Evolutionary conservation across 1,140 invertebrate genomes (phyloP), one percentile per base, ranked within the genome.

Genomic region (Spodoptera litura): DNA sequence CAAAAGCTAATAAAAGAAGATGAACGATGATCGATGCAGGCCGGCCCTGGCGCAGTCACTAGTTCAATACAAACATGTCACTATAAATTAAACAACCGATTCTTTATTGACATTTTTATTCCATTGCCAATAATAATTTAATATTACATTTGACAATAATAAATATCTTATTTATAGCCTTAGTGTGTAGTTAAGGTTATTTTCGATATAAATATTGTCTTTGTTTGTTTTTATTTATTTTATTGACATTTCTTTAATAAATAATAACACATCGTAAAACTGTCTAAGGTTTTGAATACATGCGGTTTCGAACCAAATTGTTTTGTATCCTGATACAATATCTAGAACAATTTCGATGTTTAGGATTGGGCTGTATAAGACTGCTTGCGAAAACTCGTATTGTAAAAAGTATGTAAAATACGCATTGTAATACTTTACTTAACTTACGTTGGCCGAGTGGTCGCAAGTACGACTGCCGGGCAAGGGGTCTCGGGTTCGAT

Each of bases 31-130:
- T 64, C 31, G 61, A 70, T 58, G 64, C 64, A 58, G 64, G 53
- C 38, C 13, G 70, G 49, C 49, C 31, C 64, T 52, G 55, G 64
- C 52, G 55, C 64, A 13, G 53, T 70, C 64, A 52, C 74, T 78
- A 78, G 75, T 31, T 68, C 52, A 56, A 66, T 59, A 66, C 73
- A 78, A 68, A 78, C 75, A 78, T 70, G 75, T 78, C 75, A 59
- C 51, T 59, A 70, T 59, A 78, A 78, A 78, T 78, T 78, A 78
- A 31, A 35, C 52, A 35, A 78, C 51, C 75, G 75, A 78, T 78
- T 78, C 52, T 70, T 78, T 70, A 53, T 51, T 52, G 52, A 70
- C 75, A 78, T 78, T 78, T 78, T 78, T 78, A 78, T 78, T 66
- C 53, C 35, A 11, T 70, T 70, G 75, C 64, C 64, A 70, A 70